Evolutionary conservation across 2,797 vertebrate species (phyloP).

Genomic region (Betta splendens): DNA sequence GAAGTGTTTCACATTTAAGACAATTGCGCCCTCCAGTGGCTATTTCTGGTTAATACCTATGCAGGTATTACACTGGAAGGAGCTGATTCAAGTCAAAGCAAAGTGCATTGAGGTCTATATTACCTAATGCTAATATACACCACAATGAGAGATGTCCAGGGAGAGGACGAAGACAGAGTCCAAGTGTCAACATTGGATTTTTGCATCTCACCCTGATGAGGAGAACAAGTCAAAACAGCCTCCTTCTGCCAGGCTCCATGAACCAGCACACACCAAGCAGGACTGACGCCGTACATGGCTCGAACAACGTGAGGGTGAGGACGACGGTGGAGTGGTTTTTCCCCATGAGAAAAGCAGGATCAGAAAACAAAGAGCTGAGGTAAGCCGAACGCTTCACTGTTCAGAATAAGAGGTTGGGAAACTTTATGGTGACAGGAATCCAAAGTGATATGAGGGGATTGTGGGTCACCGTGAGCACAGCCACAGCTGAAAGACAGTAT

Average conservation of each 20-base stretch:
- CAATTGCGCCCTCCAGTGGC: constrained; percentile 84
- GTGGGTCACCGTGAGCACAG: constrained; percentile 73
- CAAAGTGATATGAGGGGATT: constrained; percentile 22
- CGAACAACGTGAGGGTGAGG: constrained; percentile 58
- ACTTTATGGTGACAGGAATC: constrained; percentile 14
- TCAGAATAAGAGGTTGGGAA: constrained; percentile 39
- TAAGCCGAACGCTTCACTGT: constrained; percentile 51
- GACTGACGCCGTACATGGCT: constrained; percentile 59
- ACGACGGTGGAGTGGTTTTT: constrained; percentile 51
- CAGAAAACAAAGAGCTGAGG: constrained; percentile 35
- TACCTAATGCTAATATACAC: constrained; percentile 82
- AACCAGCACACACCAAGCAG: constrained; percentile 63
- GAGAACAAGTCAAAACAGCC: constrained; percentile 32
- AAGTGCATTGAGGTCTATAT: constrained; percentile 85
- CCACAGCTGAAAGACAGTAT: constrained; percentile 77
- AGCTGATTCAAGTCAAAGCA: constrained; percentile 87
- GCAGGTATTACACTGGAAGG: constrained; percentile 82
- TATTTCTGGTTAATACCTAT: constrained; percentile 76
- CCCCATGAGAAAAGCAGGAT: constrained; percentile 42
- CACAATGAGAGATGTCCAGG: constrained; percentile 78
- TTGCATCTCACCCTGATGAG: constrained; percentile 53
- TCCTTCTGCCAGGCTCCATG: constrained; percentile 38
- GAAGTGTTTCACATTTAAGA: constrained; percentile 90
- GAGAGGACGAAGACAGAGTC: constrained; percentile 69
- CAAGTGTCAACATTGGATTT: constrained; percentile 56